phyloP scores from a whole-genome alignment of 2,797 vertebrate genomes.

The Leuciscus waleckii region DNA sequence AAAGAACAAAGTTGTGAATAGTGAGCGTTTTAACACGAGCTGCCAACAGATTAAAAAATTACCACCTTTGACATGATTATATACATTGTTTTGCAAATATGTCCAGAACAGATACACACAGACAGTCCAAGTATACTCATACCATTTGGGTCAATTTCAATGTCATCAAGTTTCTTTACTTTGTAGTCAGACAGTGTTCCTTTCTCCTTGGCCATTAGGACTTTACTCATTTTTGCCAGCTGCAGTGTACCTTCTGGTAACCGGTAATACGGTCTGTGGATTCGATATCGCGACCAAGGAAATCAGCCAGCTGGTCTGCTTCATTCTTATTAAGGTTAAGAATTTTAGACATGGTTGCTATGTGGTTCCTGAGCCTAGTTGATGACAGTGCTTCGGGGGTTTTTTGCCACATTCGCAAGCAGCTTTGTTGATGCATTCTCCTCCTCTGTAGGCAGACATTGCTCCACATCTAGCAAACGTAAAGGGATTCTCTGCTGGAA shows the following conservation, averaged over 20 bases:
- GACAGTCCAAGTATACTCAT: neutral
- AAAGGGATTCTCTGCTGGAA: slow-evolving; percentile 1
- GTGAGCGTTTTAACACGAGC: too few species aligned
- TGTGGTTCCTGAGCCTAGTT: neutral
- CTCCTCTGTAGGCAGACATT: neutral
- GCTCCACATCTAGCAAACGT: neutral
- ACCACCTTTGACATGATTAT: too few species aligned
- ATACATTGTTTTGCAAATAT: neutral
- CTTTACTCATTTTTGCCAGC: neutral
- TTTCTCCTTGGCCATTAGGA: slow-evolving; percentile 2
- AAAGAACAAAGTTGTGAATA: too few species aligned
- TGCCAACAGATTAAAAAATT: too few species aligned
- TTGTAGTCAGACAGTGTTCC: neutral
- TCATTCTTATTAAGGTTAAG: slow-evolving; percentile 8
- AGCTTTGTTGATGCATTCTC: slow-evolving; percentile 32
- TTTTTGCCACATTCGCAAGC: slow-evolving; percentile 33
- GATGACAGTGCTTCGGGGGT: neutral
- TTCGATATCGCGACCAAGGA: neutral
- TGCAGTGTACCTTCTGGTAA: neutral
- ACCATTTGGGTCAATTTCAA: slow-evolving; percentile 5
- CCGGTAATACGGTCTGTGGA: neutral
- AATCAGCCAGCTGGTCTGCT: slow-evolving; percentile 4
- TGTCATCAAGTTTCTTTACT: slow-evolving; percentile 14
- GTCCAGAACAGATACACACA: neutral
- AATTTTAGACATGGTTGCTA: slow-evolving; percentile 15